A percentile compares a stretch with the other conserved stretches of the same genome.
These are phyloP conservation scores for Ostrea denselamellosa DNA, from an alignment of 1,140 invertebrate species.

Conservation along the genomic window DNA sequence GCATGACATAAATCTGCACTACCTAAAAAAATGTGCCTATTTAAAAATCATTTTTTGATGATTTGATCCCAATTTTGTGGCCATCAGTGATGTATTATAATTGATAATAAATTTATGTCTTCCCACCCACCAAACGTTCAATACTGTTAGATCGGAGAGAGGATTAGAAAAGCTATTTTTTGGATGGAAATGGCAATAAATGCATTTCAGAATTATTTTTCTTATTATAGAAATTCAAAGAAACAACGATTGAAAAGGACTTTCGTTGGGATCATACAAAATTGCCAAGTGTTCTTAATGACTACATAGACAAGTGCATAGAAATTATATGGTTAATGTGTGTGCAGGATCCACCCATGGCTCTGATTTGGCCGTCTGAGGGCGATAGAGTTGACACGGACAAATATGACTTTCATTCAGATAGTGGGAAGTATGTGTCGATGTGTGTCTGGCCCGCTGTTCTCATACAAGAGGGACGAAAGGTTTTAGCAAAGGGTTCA, in stretches of 20 bases:
- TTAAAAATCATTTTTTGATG: too few species aligned
- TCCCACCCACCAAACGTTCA: too few species aligned
- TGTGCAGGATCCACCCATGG: conserved; percentile 44
- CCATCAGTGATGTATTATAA: too few species aligned
- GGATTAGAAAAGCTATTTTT: too few species aligned
- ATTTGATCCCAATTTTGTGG: too few species aligned
- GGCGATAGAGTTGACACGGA: conserved; percentile 1
- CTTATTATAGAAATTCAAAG: conserved; percentile 40
- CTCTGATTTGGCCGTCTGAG: conserved; percentile 42
- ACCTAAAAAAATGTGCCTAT: too few species aligned
- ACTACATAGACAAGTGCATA: conserved; percentile 42
- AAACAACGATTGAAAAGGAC: conserved; percentile 4
- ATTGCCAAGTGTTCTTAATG: background rate
- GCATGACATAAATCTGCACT: too few species aligned
- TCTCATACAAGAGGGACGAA: background rate
- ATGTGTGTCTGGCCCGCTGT: conserved; percentile 36
- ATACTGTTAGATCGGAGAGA: too few species aligned
- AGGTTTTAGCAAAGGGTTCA: conserved; percentile 16
- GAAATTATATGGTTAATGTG: conserved; percentile 49
- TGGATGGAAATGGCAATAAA: background rate
- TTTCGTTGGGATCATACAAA: conserved; percentile 40
- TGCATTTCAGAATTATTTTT: background rate
- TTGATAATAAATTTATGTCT: too few species aligned
- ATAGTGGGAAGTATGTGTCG: background rate
- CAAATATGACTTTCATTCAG: conserved; percentile 29